Evolutionary conservation across 2,888 invertebrate species (phyloP), one percentile per base, ranked within the genome.

Genomic region (Epirrhoe tristata): DNA sequence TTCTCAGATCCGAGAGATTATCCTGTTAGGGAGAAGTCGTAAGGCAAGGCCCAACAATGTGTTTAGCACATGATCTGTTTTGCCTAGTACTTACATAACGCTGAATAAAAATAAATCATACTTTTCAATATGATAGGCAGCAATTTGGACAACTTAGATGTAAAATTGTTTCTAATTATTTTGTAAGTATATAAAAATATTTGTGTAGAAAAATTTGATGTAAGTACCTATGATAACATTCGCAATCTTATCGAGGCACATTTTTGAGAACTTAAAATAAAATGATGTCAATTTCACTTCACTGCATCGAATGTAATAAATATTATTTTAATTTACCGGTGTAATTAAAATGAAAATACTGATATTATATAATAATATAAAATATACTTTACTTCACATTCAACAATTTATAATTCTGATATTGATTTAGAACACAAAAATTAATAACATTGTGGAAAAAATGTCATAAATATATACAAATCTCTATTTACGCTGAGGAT

Each of bases 341-440:
- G 66, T 66, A 63, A 64, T 70, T 70, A 58, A 74, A 73, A 71
- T 71, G 67, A 72, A 66, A 69, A 74, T 76, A 74, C 71, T 79
- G 79, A 75, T 76, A 77, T 73, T 76, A 79, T 75, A 81, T 74
- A 80, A 78, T 52, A 24, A 52, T 82, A 85, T 83, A 87, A 86
- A 86, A 88, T 86, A 88, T 86, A 89, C 80, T 85, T 78, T 82
- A 77, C 79, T 82, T 83, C 77, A 85, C 78, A 80, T 84, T 84
- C 77, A 91, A 91, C 87, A 90, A 89, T 87, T 82, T 85, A 87
- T 85, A 86, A 71, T 84, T 86, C 81, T 84, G 85, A 82, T 82
- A 86, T 80, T 86, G 85, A 85, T 85, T 83, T 81, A 83, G 78
- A 86, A 81, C 85, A 87, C 79, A 85, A 87, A 85, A 81, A 82